A percentile compares a stretch with the other conserved stretches of the same genome.
These are phyloP conservation scores for Carapus acus DNA, from an alignment of 2,797 vertebrate species.

Conservation along the genomic window DNA sequence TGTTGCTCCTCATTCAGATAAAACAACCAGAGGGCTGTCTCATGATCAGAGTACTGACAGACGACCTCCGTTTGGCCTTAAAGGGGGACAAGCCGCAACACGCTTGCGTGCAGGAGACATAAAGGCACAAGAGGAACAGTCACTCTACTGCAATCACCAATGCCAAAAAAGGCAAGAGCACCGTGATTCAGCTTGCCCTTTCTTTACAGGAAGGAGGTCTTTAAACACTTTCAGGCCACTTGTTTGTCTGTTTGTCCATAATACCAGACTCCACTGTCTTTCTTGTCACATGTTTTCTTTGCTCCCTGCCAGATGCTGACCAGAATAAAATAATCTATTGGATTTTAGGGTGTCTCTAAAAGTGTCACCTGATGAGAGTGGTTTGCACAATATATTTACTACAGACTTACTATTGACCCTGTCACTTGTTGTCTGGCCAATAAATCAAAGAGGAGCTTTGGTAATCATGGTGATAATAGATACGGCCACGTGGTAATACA, in stretches of 20 bases:
- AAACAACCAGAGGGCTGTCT: constrained; percentile 20
- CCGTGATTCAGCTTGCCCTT: neutral
- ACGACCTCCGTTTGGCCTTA: constrained; percentile 9
- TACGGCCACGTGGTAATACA: too few relatives aligned
- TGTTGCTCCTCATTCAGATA: constrained; percentile 51
- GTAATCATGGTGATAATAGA: too few relatives aligned
- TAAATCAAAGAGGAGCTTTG: too few relatives aligned
- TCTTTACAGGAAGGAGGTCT: too few relatives aligned
- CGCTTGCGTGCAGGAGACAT: constrained; percentile 9
- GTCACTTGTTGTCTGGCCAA: too few relatives aligned
- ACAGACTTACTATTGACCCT: too few relatives aligned
- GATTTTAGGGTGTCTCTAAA: constrained; percentile 13
- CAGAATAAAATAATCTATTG: constrained; percentile 1
- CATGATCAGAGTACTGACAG: constrained; percentile 22
- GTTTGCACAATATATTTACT: constrained; percentile 11
- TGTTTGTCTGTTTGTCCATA: too few relatives aligned
- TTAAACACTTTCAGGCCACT: too few relatives aligned
- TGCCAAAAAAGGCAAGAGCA: constrained; percentile 1
- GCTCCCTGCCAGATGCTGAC: neutral
- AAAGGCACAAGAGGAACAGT: constrained; percentile 4
- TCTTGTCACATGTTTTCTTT: too few relatives aligned
- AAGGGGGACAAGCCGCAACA: constrained; percentile 27
- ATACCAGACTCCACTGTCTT: too few relatives aligned
- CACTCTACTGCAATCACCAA: constrained; percentile 1
- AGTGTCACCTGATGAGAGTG: neutral